Evolutionary conservation across 2,113 vertebrate genomes (phyloP).

Genomic region (Mesembrinibis cayennensis): DNA sequence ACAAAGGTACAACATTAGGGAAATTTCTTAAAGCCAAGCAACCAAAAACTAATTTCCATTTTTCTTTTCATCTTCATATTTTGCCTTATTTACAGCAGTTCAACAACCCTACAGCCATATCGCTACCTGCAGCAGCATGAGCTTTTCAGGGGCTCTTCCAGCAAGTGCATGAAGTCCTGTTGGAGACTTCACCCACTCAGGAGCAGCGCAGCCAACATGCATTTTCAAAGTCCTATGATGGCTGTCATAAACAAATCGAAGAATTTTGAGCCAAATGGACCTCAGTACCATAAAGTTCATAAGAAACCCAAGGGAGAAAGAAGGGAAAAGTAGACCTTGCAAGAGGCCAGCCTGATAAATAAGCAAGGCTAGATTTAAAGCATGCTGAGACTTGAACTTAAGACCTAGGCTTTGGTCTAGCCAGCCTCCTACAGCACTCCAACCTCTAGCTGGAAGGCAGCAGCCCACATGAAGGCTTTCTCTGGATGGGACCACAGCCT

Average conservation of each 20-base stretch:
- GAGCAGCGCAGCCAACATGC: neutral
- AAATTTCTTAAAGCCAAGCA: neutral
- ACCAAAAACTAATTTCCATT: neutral
- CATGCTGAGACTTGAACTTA: neutral
- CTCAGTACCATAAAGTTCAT: rapidly evolving
- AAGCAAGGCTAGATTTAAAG: neutral
- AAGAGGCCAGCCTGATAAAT: neutral
- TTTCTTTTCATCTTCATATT: neutral
- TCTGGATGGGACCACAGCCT: neutral
- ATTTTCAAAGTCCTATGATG: neutral
- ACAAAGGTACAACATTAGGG: neutral
- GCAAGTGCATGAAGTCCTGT: neutral
- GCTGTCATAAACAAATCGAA: neutral
- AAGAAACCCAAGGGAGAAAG: neutral
- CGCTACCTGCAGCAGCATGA: neutral
- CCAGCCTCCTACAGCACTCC: neutral
- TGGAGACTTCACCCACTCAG: neutral
- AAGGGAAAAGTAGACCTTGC: neutral
- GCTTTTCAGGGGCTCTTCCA: neutral
- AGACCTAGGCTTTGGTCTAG: neutral
- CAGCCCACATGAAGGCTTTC: neutral
- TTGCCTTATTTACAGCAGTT: neutral
- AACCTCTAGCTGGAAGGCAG: neutral
- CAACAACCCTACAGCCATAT: neutral
- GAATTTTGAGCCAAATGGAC: neutral